phyloP scores from a whole-genome alignment of 1,140 invertebrate genomes.

The Drosophila ficusphila region DNA sequence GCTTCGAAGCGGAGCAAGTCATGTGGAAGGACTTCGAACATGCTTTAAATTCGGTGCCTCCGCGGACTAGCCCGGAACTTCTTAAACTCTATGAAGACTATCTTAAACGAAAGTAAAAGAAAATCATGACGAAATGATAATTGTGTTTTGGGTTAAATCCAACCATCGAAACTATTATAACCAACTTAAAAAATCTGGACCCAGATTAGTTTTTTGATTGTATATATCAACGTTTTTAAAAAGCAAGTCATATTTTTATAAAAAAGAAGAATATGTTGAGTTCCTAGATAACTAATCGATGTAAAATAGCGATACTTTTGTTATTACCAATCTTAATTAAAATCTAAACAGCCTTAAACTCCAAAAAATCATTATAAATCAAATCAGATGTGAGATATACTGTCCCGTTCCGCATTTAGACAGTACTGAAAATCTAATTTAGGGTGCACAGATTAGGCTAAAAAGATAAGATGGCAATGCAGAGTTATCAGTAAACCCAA shows the following conservation, averaged over 20 bases:
- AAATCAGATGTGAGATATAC: conserved; percentile 1
- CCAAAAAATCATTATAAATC: background rate
- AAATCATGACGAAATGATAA: background rate
- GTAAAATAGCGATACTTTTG: too few relatives aligned
- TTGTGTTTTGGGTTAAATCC: background rate
- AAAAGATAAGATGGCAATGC: conserved; percentile 21
- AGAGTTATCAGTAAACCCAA: conserved; percentile 9
- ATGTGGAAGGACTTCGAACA: conserved; percentile 88
- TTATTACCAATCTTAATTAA: background rate
- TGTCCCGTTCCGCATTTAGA: background rate
- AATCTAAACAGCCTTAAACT: background rate
- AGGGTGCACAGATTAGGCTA: conserved; percentile 19
- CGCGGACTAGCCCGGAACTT: conserved; percentile 88
- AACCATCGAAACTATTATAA: too few relatives aligned
- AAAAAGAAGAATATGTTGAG: too few relatives aligned
- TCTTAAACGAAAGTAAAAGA: conserved; percentile 42
- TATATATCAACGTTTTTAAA: too few relatives aligned
- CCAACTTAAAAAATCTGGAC: too few relatives aligned
- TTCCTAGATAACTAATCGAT: too few relatives aligned
- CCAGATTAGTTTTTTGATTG: too few relatives aligned
- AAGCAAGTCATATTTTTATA: too few relatives aligned
- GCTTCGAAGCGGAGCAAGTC: conserved; percentile 86
- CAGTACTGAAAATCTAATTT: conserved; percentile 7
- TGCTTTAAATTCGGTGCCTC: conserved; percentile 88
- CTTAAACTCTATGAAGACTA: conserved; percentile 88